These are phyloP conservation scores for Spodoptera exigua DNA, from an alignment of 2,888 invertebrate species.

Conservation along the genomic window DNA sequence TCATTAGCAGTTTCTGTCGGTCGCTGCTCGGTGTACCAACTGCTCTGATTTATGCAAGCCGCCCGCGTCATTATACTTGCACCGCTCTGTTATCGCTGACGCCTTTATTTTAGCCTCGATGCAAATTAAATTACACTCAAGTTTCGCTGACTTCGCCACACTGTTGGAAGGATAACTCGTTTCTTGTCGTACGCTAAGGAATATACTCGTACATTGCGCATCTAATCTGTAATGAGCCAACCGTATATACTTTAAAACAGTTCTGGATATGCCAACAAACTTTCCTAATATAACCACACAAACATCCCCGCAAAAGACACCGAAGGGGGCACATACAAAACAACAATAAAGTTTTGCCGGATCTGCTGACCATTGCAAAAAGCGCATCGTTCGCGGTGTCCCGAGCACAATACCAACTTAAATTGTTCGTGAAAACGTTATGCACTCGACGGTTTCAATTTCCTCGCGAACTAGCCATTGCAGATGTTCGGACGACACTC, in stretches of 20 bases:
- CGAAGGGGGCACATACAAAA: conserved; percentile 67
- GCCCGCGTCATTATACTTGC: conserved; percentile 65
- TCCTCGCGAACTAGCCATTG: conserved; percentile 84
- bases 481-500: conserved; percentile 85
- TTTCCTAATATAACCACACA: conserved; percentile 68
- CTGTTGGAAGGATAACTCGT: conserved; percentile 74
- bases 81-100: conserved; percentile 67
- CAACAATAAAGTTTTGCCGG: conserved; percentile 80
- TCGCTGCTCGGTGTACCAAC: conserved; percentile 44
- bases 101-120: conserved; percentile 78
- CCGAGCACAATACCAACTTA: conserved; percentile 85
- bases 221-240: conserved; percentile 57
- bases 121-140: conserved; percentile 84
- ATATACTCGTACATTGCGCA: conserved; percentile 53
- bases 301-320: conserved; percentile 74
- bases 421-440: conserved; percentile 87
- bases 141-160: conserved; percentile 80
- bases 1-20: conserved; percentile 56
- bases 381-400: conserved; percentile 76
- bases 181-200: conserved; percentile 66
- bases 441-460: conserved; percentile 87
- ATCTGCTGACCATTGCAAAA: conserved; percentile 82
- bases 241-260: conserved; percentile 40
- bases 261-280: conserved; percentile 51
- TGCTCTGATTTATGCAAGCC: conserved; percentile 65